phyloP scores from a whole-genome alignment of 2,797 vertebrate genomes.

The Diceros bicornis region DNA sequence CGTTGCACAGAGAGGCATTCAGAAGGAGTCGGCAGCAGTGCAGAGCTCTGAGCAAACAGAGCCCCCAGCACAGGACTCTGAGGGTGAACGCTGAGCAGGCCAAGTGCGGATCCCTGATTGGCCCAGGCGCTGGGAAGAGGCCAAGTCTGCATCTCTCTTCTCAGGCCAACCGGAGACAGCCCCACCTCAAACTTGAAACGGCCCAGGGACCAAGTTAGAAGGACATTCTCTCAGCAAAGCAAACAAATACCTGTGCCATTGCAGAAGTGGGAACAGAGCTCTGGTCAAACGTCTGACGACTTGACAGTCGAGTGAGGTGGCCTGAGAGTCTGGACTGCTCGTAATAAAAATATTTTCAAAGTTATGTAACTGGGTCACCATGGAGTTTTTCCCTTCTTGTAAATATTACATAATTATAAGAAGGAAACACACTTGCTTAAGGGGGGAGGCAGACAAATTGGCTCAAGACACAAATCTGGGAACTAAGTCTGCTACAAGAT shows the following conservation, averaged over 20 bases:
- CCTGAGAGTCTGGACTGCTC: constrained; percentile 66
- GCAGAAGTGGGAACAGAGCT: constrained; percentile 67
- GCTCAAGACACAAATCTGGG: constrained; percentile 63
- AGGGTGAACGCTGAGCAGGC: background rate
- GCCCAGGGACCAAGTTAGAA: background rate
- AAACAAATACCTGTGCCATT: constrained; percentile 10
- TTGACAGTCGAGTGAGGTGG: constrained; percentile 73
- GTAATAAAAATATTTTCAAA: constrained; percentile 84
- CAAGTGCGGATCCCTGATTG: rapidly evolving
- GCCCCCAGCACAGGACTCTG: background rate
- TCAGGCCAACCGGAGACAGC: background rate
- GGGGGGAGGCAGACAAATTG: constrained; percentile 61
- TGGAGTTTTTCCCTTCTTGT: constrained; percentile 85
- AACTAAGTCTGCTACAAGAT: background rate
- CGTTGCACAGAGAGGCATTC: constrained; percentile 2
- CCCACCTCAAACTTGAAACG: background rate
- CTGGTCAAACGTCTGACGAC: constrained; percentile 67
- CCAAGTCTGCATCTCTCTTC: background rate
- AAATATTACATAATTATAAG: constrained; percentile 80
- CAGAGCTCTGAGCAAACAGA: constrained; percentile 30
- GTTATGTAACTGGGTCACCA: constrained; percentile 84
- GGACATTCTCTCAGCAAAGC: background rate
- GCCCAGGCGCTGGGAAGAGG: background rate
- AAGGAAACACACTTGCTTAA: constrained; percentile 73
- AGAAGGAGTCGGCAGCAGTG: background rate